Percentiles rank a stretch among this genome's conserved stretches.
Evolutionary conservation across 2,888 invertebrate species (phyloP).

Genomic region (Cecidostiba fungosa): DNA sequence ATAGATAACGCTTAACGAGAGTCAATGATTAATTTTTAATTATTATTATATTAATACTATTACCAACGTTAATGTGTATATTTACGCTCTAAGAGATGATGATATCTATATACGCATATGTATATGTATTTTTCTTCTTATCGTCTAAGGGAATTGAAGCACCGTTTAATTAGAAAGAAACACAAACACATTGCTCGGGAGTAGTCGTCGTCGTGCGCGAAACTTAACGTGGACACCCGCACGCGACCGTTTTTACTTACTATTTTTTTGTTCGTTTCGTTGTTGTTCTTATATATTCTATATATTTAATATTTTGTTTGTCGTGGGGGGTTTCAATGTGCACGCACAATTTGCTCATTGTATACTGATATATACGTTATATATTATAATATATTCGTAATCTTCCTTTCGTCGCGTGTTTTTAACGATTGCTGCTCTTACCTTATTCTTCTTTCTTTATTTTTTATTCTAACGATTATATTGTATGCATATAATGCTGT

Average conservation of each 20-base stretch:
- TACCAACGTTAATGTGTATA: background rate
- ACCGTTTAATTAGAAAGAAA: background rate
- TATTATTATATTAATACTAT: background rate
- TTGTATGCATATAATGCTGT: background rate
- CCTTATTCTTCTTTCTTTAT: background rate
- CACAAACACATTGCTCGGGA: conserved; percentile 6
- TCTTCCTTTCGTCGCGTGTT: background rate
- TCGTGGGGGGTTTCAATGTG: background rate
- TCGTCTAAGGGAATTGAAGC: background rate
- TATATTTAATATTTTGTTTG: conserved; percentile 3
- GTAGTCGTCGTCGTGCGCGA: background rate
- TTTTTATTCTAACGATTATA: background rate
- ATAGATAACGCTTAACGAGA: background rate
- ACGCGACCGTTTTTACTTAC: background rate
- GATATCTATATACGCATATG: background rate
- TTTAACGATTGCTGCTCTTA: background rate
- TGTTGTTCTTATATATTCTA: background rate
- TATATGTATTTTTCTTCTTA: background rate
- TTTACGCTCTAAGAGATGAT: too few species aligned
- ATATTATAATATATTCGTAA: background rate
- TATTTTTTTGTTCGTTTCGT: background rate
- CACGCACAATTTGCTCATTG: background rate
- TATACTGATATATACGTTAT: background rate
- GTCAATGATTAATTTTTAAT: conserved; percentile 4
- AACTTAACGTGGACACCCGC: background rate